Evolutionary conservation across 2,888 invertebrate genomes (phyloP).

Genomic region (Priocnemis perturbator): DNA sequence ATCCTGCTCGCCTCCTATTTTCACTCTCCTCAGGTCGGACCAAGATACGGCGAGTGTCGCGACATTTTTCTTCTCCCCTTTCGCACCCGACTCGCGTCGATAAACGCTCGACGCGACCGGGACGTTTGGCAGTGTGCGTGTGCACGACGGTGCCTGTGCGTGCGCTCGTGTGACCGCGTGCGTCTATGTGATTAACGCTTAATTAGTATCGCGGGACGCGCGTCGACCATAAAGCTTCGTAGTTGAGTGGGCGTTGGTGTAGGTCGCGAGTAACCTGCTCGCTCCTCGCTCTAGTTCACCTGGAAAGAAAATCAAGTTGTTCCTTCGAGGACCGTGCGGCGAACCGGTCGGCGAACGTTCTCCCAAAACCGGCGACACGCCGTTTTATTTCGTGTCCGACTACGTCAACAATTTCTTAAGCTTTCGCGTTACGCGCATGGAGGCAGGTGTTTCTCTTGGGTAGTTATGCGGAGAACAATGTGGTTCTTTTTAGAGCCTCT

Average conservation of each 20-base stretch:
- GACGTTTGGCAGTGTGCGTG: slow-evolving; percentile 23
- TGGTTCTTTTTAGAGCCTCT: too few species aligned
- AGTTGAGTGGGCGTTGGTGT: slow-evolving; percentile 36
- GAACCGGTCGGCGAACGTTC: slow-evolving; percentile 37
- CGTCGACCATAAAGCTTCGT: slow-evolving; percentile 24
- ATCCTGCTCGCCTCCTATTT: background rate
- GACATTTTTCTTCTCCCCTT: background rate
- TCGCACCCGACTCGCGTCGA: too few species aligned
- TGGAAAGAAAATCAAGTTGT: slow-evolving; percentile 55
- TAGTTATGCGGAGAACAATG: too few species aligned
- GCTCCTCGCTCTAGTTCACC: slow-evolving; percentile 58
- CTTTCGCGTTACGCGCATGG: too few species aligned
- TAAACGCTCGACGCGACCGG: slow-evolving; percentile 13
- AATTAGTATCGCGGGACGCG: slow-evolving; percentile 41
- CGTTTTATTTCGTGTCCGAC: too few species aligned
- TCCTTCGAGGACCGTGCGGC: slow-evolving; percentile 30
- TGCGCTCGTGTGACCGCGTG: slow-evolving; percentile 17
- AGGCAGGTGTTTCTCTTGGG: too few species aligned
- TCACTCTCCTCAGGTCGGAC: background rate
- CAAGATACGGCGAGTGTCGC: background rate
- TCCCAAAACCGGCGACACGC: slow-evolving; percentile 50
- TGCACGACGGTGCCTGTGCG: slow-evolving; percentile 11
- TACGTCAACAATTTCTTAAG: too few species aligned
- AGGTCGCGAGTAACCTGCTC: slow-evolving; percentile 40
- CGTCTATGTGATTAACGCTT: slow-evolving; percentile 42